phyloP scores from a whole-genome alignment of 2,888 invertebrate species.

The Carpatolechia fugitivella region DNA sequence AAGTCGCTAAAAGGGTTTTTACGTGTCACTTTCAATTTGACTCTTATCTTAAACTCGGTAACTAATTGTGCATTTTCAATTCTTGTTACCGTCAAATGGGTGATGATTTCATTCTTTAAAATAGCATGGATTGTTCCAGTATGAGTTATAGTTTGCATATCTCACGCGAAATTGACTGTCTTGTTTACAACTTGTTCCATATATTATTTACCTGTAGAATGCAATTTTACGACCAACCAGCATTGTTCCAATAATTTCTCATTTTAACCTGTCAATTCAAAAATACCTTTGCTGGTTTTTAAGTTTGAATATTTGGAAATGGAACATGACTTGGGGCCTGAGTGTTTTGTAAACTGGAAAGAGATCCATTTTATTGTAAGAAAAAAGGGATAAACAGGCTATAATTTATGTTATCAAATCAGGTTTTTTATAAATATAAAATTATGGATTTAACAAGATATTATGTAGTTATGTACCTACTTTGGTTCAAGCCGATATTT shows the following conservation, averaged over 20 bases:
- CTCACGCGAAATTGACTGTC: background rate
- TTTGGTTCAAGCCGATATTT: background rate
- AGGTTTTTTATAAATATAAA: background rate
- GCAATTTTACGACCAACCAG: too few relatives aligned
- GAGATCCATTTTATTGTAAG: too few relatives aligned
- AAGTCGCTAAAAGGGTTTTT: slow-evolving; percentile 46
- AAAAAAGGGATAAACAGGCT: too few relatives aligned
- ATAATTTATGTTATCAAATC: background rate
- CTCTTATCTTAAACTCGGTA: background rate
- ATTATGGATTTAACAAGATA: background rate
- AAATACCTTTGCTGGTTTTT: too few relatives aligned
- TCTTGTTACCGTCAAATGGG: slow-evolving; percentile 29
- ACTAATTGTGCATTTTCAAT: slow-evolving; percentile 1
- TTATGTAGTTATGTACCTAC: background rate
- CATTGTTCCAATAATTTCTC: too few relatives aligned
- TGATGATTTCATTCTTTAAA: slow-evolving; percentile 18
- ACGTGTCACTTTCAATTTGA: slow-evolving; percentile 34
- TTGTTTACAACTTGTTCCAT: background rate
- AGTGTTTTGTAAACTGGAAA: too few relatives aligned
- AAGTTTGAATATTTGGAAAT: too few relatives aligned
- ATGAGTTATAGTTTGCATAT: background rate
- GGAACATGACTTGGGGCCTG: too few relatives aligned
- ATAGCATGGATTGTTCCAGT: background rate
- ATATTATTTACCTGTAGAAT: background rate
- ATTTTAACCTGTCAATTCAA: too few relatives aligned